Evolutionary conservation across 2,113 vertebrate species (phyloP).

Genomic region (Cryptomyrus ogoouensis): DNA sequence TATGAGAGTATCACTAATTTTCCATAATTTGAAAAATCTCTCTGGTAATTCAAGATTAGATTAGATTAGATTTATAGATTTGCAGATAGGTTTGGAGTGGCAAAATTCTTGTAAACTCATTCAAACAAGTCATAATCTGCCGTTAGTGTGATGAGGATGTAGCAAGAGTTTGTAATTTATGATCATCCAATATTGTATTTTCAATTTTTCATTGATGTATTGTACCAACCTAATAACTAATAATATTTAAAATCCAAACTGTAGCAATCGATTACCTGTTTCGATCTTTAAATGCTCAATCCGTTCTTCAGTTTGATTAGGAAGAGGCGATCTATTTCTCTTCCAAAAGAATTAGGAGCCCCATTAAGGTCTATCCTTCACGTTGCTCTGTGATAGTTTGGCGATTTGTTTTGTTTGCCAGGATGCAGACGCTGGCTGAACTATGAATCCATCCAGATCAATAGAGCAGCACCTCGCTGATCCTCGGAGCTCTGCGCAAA

Average conservation of each 20-base stretch:
- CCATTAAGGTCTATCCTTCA: conserved; percentile 38
- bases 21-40: neutral
- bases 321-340: conserved; percentile 34
- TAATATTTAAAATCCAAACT: neutral
- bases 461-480: conserved; percentile 40
- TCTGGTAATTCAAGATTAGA: neutral
- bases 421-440: neutral
- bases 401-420: conserved; percentile 13
- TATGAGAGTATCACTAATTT: neutral
- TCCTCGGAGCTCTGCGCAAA: conserved; percentile 43
- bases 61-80: neutral
- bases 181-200: neutral
- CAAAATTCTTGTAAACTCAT: neutral
- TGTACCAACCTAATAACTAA: neutral
- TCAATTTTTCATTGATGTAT: neutral
- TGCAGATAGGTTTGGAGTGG: neutral
- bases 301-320: conserved; percentile 14
- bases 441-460: conserved; percentile 51
- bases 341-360: conserved; percentile 34
- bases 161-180: neutral
- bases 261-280: conserved; percentile 22
- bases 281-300: conserved; percentile 29
- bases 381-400: conserved; percentile 23
- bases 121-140: neutral
- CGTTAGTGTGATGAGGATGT: neutral